Conservation (phyloP, 2,888 invertebrate species). For the Mesodorylaimus sp. region DNA sequence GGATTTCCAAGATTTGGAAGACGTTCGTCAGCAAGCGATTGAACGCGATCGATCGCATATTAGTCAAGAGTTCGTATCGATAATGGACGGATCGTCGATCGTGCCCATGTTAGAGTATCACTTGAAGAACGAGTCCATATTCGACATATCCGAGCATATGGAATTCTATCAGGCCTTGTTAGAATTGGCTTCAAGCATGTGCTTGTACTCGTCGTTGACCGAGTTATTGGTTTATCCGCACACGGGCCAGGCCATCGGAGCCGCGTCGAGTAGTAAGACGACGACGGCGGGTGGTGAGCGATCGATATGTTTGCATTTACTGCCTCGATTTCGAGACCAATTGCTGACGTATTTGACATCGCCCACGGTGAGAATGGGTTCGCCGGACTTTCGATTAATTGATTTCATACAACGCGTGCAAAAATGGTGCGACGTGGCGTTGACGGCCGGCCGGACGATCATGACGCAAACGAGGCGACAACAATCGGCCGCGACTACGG, state of each 20-base stretch:
- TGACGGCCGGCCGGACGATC: not conserved
- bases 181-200: constrained; percentile 21
- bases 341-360: too few species aligned
- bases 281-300: too few species aligned
- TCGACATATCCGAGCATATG: constrained; percentile 26
- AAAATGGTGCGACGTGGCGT: not conserved
- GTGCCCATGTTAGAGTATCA: constrained; percentile 23
- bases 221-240: too few species aligned
- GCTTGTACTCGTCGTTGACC: too few species aligned
- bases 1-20: constrained; percentile 9
- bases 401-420: constrained; percentile 24
- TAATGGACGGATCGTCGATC: constrained; percentile 15
- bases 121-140: constrained; percentile 25
- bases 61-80: not conserved
- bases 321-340: too few species aligned
- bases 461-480: too few species aligned
- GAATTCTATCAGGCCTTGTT: constrained; percentile 26
- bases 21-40: too few species aligned
- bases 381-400: constrained; percentile 24
- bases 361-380: too few species aligned
- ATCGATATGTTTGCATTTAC: too few species aligned
- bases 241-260: too few species aligned
- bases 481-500: too few species aligned
- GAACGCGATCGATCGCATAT: not conserved
- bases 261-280: too few species aligned